phyloP scores from a whole-genome alignment of 2,113 vertebrate species.

The Tapirus terrestris region DNA sequence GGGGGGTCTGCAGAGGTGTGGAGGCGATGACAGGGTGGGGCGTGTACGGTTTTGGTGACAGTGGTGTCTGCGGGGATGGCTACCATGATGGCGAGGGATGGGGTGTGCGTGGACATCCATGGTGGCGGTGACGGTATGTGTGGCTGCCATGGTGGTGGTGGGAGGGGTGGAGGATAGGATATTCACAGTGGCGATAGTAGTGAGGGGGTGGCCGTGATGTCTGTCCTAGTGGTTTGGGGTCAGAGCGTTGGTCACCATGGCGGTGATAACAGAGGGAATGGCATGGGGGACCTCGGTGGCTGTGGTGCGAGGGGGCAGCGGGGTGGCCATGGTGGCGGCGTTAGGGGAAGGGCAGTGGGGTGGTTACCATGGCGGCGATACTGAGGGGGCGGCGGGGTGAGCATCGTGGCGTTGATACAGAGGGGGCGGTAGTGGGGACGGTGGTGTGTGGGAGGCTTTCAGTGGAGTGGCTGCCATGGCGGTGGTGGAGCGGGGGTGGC shows the following conservation, averaged over 20 bases:
- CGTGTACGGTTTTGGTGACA: neutral
- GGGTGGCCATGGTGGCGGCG: rapidly evolving
- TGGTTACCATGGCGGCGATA: no score
- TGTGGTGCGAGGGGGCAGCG: neutral
- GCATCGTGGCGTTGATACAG: neutral
- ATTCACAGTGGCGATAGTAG: neutral
- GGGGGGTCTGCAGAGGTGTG: no score
- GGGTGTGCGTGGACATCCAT: rapidly evolving
- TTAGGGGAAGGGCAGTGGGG: neutral
- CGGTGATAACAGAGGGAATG: neutral
- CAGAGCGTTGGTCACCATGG: neutral
- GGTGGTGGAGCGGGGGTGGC: rapidly evolving
- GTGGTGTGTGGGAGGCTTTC: no score
- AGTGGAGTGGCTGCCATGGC: neutral
- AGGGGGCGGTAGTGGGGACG: no score
- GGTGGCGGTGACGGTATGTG: no score
- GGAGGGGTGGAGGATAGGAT: neutral
- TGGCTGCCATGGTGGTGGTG: neutral
- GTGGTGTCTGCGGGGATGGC: neutral
- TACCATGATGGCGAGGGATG: neutral
- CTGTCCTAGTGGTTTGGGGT: neutral
- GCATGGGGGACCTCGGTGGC: no score
- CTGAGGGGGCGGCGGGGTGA: neutral
- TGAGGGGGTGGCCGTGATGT: neutral
- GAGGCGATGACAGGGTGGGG: neutral